Percentiles rank a stretch among this genome's conserved stretches.
Conservation (phyloP, 2,888 invertebrate genomes). For the Meganola albula region DNA sequence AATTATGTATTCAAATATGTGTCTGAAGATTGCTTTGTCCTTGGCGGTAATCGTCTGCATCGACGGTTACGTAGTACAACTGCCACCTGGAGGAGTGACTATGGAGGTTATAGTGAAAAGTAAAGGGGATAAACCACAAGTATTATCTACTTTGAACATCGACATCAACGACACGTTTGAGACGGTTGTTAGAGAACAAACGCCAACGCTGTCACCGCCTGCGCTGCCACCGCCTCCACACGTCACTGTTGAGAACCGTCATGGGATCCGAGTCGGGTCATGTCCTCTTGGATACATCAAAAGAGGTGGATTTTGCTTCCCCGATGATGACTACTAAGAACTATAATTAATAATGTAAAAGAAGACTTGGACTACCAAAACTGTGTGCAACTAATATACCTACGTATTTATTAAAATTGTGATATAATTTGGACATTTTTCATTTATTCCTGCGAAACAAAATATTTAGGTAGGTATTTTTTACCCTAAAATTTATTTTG, state of each 20-base stretch:
- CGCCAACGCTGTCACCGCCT: background rate
- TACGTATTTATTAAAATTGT: background rate
- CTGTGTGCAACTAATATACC: background rate
- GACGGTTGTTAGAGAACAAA: background rate
- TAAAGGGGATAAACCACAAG: constrained; percentile 4
- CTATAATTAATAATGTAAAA: too few species aligned
- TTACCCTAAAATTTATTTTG: too few species aligned
- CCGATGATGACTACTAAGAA: constrained; percentile 17
- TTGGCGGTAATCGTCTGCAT: constrained; percentile 5
- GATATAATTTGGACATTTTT: too few species aligned
- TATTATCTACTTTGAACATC: constrained; percentile 11
- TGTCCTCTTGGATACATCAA: constrained; percentile 32
- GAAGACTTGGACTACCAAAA: background rate
- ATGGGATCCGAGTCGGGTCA: constrained; percentile 16
- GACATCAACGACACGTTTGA: constrained; percentile 3
- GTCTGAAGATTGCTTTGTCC: background rate
- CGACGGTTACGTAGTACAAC: constrained; percentile 15
- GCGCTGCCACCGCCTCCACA: background rate
- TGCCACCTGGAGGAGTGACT: constrained; percentile 21
- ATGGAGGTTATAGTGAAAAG: constrained; percentile 21
- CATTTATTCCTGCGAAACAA: too few species aligned
- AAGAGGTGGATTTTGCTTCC: constrained; percentile 31
- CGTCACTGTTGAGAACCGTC: constrained; percentile 21
- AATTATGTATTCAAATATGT: background rate
- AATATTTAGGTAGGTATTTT: too few species aligned